phyloP scores from a whole-genome alignment of 2,797 vertebrate species.

The Gobio occitaniae region DNA sequence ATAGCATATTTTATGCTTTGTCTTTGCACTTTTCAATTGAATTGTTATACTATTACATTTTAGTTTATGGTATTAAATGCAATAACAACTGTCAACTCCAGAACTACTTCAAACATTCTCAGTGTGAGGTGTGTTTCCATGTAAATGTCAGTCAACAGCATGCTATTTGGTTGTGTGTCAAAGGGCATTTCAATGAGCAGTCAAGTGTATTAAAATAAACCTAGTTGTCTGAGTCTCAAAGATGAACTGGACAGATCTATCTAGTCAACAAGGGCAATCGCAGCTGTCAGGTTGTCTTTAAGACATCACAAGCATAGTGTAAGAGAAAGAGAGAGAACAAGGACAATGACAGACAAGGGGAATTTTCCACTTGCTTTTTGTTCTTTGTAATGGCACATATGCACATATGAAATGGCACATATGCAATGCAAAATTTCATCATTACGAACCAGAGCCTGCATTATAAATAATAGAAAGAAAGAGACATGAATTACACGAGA shows the following conservation, averaged over 20 bases:
- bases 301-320: conserved; percentile 71
- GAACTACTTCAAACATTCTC: background rate
- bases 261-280: conserved; percentile 68
- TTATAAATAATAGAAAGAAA: conserved; percentile 8
- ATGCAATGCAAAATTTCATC: background rate
- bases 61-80: background rate
- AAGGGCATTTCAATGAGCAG: conserved; percentile 26
- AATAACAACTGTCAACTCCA: background rate
- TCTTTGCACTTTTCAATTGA: conserved; percentile 10
- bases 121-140: background rate
- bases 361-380: background rate
- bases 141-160: conserved; percentile 31
- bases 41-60: background rate
- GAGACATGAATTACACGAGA: background rate
- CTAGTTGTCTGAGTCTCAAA: conserved; percentile 45
- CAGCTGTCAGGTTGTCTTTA: conserved; percentile 83
- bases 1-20: conserved; percentile 34
- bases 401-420: background rate
- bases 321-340: background rate
- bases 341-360: background rate
- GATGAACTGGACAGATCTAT: conserved; percentile 29
- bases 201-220: conserved; percentile 70
- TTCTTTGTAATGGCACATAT: background rate
- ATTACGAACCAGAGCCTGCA: background rate
- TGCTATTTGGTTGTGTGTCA: conserved; percentile 24